Evolutionary conservation across 2,888 invertebrate genomes (phyloP), one percentile per base, ranked within the genome.

Genomic region (Stomorhina lunata): DNA sequence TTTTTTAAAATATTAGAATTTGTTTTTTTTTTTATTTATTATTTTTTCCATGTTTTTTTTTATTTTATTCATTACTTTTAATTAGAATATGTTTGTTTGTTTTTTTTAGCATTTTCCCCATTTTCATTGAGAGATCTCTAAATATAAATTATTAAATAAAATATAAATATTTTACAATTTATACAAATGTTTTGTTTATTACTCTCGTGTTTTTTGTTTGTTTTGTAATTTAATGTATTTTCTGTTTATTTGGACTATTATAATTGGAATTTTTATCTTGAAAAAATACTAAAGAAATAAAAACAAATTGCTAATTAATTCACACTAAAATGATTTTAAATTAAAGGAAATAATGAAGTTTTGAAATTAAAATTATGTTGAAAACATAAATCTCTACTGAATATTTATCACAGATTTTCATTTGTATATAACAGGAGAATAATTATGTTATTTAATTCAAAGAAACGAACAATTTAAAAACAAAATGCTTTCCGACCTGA

Each of bases 61-160:
- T 43, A 9, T 69, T 55, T 29, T 55, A 55, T 77, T 76, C 55
- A 72, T 77, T 81, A 63, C 25, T 81, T 73, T 81, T 66, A 81
- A 68, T 81, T 72, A 72, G 71, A 81, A 76, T 81, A 81, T 72
- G 29, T 71, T 76, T 45, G 32, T 61, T 61, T 57, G 50, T 68
- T 59, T 45, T 66, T 71, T 77, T 68, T 72, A 63, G 76, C 65
- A 77, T 73, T 73, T 68, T 76, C 53, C 17, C 71, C 65, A 29
- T 29, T 66, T 71, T 65, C 63, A 9, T 45, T 59, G 68, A 45
- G 48, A 69, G 63, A 66, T 61, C 68, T 81, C 63, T 68, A 77
- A 81, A 81, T 77, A 68, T 73, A 77, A 81, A 81, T 81, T 78
- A 81, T 50, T 73, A 48, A 81, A 81, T 81, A 77, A 81, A 78